Base-by-base conservation (phyloP, 2,797 vertebrate genomes). In the Lycodopsis pacificus region DNA sequence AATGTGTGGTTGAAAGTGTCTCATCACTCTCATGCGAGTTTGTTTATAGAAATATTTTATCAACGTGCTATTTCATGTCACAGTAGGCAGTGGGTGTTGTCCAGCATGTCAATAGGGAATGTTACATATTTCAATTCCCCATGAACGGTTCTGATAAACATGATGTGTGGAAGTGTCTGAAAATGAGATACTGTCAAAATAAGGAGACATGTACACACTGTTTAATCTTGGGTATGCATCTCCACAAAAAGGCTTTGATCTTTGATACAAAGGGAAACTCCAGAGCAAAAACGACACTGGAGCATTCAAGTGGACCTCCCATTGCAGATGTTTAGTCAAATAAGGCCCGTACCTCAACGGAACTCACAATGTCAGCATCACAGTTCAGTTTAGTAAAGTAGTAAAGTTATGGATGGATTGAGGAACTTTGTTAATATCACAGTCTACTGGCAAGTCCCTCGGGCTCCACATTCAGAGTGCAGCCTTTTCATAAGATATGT, bases 401-500 rank as follows among this genome's bases (percentile, higher is more conserved):
- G 19, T 34, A 32, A 58, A 64, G 9, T 25, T 17, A 53, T 20
- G 56, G 14, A 57, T 46, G n/a, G 64, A 73, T 62, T 48, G 27
- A 30, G 13, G 15, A 54, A 38, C 14, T 44, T 73, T 7, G 42
- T 44, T 61, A 34, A 51, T 72, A 77, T 59, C 69, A 69, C 32
- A 27, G 19, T 64, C 34, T 84, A 72, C 32, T 40, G 12, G 46
- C 25, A 25, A 59, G 62, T 90, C 84, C 79, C 82, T 58, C 4
- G 14, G 71, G 77, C 77, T 56, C 49, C 67, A 64, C 49, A 64
- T 80, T 86, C 44, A 51, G 77, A 90, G 80, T 76, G 80, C 65
- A 65, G 76, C 53, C 62, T 85, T 87, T 90, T 87, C 79, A 88
- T 93, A 79, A 90, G 67, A 88, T 73, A 77, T 85, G 83, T 93